Conservation (phyloP, 2,888 invertebrate species). For the Epirrhoe tristata region DNA sequence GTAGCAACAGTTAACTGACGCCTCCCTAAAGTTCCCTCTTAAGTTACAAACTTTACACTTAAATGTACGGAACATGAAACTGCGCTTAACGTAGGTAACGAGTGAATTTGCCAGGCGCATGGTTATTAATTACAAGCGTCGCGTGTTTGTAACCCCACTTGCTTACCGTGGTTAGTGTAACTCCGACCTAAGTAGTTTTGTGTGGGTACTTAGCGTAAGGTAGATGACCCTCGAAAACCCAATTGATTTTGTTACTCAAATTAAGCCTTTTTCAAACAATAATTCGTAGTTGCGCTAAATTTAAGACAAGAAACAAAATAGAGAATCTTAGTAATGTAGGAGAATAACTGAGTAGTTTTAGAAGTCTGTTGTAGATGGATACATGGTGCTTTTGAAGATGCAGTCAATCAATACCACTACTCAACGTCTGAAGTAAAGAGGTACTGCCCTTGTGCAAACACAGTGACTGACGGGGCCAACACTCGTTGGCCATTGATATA, state of each 20-base stretch:
- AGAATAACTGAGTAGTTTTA: not conserved
- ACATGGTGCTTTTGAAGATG: not conserved
- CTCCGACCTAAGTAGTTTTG: not conserved
- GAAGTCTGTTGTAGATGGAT: not conserved
- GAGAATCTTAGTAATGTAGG: too few relatives aligned
- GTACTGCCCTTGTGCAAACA: constrained; percentile 8
- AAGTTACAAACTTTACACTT: constrained; percentile 48
- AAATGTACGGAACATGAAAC: constrained; percentile 48
- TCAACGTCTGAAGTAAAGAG: constrained; percentile 1
- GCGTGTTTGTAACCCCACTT: constrained; percentile 33
- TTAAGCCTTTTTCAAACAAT: not conserved
- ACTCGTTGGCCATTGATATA: constrained; percentile 3
- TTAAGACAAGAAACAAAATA: not conserved
- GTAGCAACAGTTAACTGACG: constrained; percentile 46
- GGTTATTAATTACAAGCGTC: constrained; percentile 43
- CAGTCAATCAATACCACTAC: constrained; percentile 8
- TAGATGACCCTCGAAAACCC: not conserved
- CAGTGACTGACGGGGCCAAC: constrained; percentile 13
- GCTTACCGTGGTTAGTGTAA: constrained; percentile 3
- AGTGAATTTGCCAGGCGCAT: constrained; percentile 43
- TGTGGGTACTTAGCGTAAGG: not conserved
- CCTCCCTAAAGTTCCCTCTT: constrained; percentile 48
- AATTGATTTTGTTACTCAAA: constrained; percentile 1
- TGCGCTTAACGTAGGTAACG: constrained; percentile 45
- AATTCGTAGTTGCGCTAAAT: not conserved